phyloP scores from a whole-genome alignment of 2,113 vertebrate species.

The Peucedramus taeniatus region DNA sequence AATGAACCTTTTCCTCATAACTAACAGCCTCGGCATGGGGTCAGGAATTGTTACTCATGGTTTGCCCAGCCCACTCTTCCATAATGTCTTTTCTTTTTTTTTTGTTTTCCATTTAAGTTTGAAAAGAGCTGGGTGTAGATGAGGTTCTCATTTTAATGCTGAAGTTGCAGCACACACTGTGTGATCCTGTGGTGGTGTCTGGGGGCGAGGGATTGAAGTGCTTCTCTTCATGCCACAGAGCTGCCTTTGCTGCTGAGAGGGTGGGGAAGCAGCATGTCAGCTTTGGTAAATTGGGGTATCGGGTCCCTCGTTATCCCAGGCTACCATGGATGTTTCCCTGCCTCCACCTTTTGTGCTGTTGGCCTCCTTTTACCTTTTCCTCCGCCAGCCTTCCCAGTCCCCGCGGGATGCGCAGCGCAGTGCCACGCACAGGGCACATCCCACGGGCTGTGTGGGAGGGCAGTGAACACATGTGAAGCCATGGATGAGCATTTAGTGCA shows the following conservation, averaged over 20 bases:
- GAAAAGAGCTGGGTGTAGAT: background rate
- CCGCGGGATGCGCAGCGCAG: background rate
- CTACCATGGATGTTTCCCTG: background rate
- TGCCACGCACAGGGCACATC: background rate
- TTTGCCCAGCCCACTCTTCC: background rate
- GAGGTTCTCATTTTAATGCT: background rate
- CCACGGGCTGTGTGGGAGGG: background rate
- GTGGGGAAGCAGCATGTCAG: background rate
- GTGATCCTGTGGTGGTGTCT: background rate
- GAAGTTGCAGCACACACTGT: background rate
- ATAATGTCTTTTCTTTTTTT: background rate
- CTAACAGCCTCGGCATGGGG: background rate
- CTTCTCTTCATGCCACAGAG: background rate
- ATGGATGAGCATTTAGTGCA: background rate
- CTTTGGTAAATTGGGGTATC: background rate
- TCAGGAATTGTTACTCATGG: background rate
- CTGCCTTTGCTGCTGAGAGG: background rate
- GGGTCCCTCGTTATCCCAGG: background rate
- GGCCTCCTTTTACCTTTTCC: background rate
- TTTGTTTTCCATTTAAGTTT: background rate
- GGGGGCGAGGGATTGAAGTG: background rate
- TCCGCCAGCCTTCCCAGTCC: background rate
- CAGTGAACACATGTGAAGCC: fast-evolving
- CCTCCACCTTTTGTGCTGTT: background rate
- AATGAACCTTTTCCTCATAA: background rate